Conservation (phyloP, 2,113 vertebrate species). For the Sylvietta virens region DNA sequence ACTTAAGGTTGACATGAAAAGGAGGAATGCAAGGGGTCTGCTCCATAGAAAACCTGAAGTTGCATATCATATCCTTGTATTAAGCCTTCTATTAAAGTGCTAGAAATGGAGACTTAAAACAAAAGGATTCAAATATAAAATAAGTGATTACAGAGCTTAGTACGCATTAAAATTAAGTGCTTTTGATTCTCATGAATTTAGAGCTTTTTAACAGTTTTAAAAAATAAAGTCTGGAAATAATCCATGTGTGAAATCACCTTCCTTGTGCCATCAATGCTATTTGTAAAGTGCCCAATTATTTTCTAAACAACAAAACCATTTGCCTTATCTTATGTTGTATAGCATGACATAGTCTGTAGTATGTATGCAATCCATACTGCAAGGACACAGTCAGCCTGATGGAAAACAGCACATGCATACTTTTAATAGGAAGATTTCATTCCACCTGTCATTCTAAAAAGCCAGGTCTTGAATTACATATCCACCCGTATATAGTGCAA, state of each 20-base stretch:
- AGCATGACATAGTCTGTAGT: neutral
- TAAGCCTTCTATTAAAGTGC: constrained; percentile 72
- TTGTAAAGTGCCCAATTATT: constrained; percentile 66
- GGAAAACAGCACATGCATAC: neutral
- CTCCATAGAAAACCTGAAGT: constrained; percentile 64
- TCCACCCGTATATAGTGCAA: constrained; percentile 51
- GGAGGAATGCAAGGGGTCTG: constrained; percentile 49
- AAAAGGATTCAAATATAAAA: constrained; percentile 59
- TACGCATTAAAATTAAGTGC: constrained; percentile 57
- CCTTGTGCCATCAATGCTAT: constrained; percentile 48
- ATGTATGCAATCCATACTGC: constrained; percentile 20
- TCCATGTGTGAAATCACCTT: constrained; percentile 26
- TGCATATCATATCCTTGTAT: constrained; percentile 66
- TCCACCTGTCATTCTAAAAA: constrained; percentile 26
- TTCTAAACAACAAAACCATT: constrained; percentile 64
- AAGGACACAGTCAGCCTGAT: constrained; percentile 9
- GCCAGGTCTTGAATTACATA: constrained; percentile 42
- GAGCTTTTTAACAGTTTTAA: constrained; percentile 23
- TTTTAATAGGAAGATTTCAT: constrained; percentile 14
- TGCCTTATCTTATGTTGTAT: constrained; percentile 62
- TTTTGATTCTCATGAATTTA: constrained; percentile 44
- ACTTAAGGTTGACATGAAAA: constrained; percentile 71
- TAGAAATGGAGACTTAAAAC: constrained; percentile 59
- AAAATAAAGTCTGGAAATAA: constrained; percentile 40
- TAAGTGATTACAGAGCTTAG: constrained; percentile 54